Evolutionary conservation across 2,113 vertebrate genomes (phyloP), one percentile per base, ranked within the genome.

Genomic region (Coreoperca whiteheadi): DNA sequence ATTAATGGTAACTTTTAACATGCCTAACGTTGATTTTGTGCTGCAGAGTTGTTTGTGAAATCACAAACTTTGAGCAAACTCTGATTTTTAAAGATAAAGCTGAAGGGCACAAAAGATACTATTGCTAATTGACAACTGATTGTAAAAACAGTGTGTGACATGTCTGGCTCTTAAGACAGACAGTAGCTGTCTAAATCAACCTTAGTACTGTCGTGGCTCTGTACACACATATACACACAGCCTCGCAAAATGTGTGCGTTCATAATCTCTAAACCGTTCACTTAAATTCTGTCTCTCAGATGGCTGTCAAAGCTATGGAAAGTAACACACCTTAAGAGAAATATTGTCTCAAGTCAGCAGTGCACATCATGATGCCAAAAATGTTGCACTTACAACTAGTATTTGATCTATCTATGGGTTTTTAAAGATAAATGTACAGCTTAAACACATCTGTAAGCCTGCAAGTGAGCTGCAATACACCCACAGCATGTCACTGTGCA

Each of bases 21-120:
- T 9, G 56, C 30, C 34, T n/a, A 8, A 50, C 50, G 21, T 56
- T 67, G 72, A 73, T 59, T 72, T 73, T 81, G 14, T 34, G 63
- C 30, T 50, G 77, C 56, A 16, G 23, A 34, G 23, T 50, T 54
- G 5, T 32, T 56, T n/a, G 37, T 64, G 12, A 60, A 69, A 67
- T 43, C 46, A 63, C 37, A 61, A 23, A 9, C n/a, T 28, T 7
- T 8, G 7, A 37, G 41, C 25, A 37, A 2, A 60, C 21, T 25
- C 4, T 30, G 25, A 23, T 50, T 43, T 54, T 8, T 1, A 2
- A 41, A 75, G 64, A 74, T 54, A 48, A 48, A 61, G 12, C 71
- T 37, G 69, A 80, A 23, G 69, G 23, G 30, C 9, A 69, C 37
- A 74, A 41, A 32, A 6, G 12, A 59, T 8, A 2, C 63, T 34